Conservation (phyloP, 2,113 vertebrate species). For the Oreochromis niloticus region DNA sequence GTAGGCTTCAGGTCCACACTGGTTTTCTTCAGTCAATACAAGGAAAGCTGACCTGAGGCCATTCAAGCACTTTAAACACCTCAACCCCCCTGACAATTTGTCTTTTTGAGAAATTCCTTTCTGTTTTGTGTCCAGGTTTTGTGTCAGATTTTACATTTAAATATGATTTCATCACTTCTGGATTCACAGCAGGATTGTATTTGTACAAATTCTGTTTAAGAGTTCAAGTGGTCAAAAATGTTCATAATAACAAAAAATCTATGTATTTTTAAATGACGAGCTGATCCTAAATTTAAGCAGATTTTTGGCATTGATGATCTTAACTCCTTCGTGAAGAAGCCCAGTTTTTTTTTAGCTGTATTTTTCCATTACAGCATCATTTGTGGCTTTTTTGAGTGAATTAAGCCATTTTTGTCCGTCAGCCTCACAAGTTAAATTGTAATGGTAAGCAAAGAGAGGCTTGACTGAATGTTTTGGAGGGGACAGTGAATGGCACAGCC, state of each 20-base stretch:
- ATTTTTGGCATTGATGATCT: background rate
- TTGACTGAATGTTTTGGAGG: background rate
- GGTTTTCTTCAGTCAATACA: conserved; percentile 10
- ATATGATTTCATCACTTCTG: background rate
- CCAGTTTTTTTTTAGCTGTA: background rate
- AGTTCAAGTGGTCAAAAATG: background rate
- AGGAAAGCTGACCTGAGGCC: background rate
- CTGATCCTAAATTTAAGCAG: background rate
- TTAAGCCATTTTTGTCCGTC: background rate
- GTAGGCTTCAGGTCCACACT: conserved; percentile 13
- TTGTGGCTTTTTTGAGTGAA: background rate
- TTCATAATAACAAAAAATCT: background rate
- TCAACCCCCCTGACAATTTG: background rate
- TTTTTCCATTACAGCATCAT: background rate
- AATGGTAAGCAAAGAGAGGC: background rate
- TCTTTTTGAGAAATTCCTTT: background rate
- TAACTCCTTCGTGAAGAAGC: background rate
- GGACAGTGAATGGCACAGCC: background rate
- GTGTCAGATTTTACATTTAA: background rate
- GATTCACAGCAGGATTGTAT: background rate
- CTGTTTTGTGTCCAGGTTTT: background rate
- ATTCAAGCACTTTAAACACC: background rate
- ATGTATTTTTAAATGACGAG: background rate
- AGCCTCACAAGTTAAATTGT: background rate
- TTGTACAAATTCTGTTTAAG: background rate